phyloP scores from a whole-genome alignment of 2,888 invertebrate genomes.

The Anoplius nigerrimus region DNA sequence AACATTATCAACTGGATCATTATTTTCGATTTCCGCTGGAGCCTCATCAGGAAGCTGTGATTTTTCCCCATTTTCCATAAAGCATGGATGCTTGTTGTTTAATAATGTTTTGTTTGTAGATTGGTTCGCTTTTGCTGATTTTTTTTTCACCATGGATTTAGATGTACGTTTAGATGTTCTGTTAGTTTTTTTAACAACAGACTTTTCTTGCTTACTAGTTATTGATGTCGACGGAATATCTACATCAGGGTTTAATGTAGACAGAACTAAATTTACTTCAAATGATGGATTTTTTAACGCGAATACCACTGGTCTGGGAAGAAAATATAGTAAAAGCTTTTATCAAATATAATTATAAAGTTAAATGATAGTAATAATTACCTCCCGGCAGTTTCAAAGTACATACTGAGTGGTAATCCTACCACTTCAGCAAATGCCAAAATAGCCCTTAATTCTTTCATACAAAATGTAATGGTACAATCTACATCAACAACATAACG shows the following conservation, averaged over 20 bases:
- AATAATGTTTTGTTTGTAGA: neutral
- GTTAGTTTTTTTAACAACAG: slow-evolving; percentile 6
- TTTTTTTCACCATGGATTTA: slow-evolving; percentile 17
- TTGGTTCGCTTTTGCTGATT: neutral
- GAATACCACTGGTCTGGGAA: slow-evolving; percentile 83
- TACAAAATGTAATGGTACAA: slow-evolving; percentile 87
- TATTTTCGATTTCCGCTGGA: neutral
- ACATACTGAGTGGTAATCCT: slow-evolving; percentile 81
- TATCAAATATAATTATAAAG: neutral
- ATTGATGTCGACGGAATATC: slow-evolving; percentile 70
- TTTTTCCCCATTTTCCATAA: neutral
- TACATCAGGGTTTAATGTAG: slow-evolving; percentile 82
- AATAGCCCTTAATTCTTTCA: slow-evolving; percentile 89
- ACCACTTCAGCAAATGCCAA: slow-evolving; percentile 87
- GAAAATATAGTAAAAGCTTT: no score
- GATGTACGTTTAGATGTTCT: slow-evolving; percentile 7
- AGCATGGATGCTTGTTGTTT: slow-evolving; percentile 8
- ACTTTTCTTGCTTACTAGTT: slow-evolving; percentile 21
- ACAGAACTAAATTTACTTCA: slow-evolving; percentile 87
- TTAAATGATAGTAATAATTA: slow-evolving; percentile 66
- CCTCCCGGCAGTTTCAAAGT: slow-evolving; percentile 87
- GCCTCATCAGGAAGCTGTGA: neutral
- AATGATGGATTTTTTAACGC: slow-evolving; percentile 85
- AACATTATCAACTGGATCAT: neutral
- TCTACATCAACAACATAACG: slow-evolving; percentile 80